Percentiles rank a stretch among this genome's conserved stretches.
Conservation (phyloP, 2,113 vertebrate species). For the Zapus hudsonius region DNA sequence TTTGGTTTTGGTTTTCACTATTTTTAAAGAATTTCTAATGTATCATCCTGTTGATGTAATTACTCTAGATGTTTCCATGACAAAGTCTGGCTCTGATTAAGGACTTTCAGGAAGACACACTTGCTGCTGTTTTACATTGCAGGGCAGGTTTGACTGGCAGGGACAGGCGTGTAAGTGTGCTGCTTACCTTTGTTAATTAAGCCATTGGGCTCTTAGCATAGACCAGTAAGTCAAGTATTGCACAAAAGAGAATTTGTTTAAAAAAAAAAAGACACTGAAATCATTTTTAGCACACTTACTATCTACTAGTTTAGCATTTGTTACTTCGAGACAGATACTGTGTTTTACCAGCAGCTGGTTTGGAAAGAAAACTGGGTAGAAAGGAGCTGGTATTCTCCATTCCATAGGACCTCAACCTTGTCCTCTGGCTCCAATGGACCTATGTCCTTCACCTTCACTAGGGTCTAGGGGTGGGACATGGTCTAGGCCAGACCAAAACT, state of each 20-base stretch:
- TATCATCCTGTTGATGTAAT: neutral
- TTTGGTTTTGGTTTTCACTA: neutral
- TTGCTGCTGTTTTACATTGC: neutral
- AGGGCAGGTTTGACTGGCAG: neutral
- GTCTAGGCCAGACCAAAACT: neutral
- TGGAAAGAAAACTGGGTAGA: neutral
- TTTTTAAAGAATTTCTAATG: constrained; percentile 6
- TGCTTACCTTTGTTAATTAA: neutral
- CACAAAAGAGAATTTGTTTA: neutral
- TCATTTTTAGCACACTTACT: neutral
- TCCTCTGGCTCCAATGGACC: neutral
- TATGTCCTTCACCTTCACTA: neutral
- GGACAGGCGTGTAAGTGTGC: accelerated
- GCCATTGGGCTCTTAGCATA: neutral
- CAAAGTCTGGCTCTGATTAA: neutral
- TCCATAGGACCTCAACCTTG: neutral
- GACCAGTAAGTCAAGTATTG: neutral
- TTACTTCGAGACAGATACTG: neutral
- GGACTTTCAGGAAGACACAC: neutral
- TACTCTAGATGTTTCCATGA: neutral
- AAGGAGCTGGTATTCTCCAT: neutral
- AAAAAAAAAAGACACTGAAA: neutral
- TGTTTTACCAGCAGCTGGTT: neutral
- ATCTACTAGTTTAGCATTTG: neutral
- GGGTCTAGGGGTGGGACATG: too few species aligned